Base-by-base conservation (phyloP, 2,797 vertebrate species). In the Tinamus major region DNA sequence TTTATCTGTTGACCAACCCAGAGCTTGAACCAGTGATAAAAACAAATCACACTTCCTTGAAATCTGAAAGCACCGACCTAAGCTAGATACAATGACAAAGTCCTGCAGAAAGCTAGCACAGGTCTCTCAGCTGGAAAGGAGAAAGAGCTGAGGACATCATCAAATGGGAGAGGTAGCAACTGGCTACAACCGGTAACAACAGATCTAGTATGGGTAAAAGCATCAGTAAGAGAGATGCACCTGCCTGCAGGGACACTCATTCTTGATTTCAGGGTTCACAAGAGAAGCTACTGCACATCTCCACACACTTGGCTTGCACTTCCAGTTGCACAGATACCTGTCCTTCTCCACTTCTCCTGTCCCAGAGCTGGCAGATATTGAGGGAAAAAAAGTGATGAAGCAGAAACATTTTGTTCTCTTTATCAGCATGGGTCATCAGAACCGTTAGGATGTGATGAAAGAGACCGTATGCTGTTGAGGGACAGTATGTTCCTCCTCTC, bases 331-430 rank as follows among this genome's bases (percentile, higher is more conserved):
- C 23, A 79, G 63, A 55, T 13, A 51, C 6, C 6, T 0, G 0
- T 5, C 39, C 11, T 78, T 64, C 44, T 81, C 15, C 67, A 9
- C 29, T 31, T 65, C 37, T 11, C 4, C 55, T 79, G 41, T 31
- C 44, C 39, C 10, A 17, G 20, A 37, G 11, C 0, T n/a, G 14
- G 17, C n/a, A 41, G 67, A 24, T 1, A 12, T 3, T 1, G 14
- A 88, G 17, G 31, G 35, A 70, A 85, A 41, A 41, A 63, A 3
- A 35, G 39, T 23, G 29, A 70, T 1, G 10, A 70, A 24, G 33
- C n/a, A 49, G 17, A 76, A 68, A 16, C 8, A 5, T 3, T 65
- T 59, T 26, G 16, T 49, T 48, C 5, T 37, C 24, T 69, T 11
- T 63, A 63, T 37, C 63, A 74, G 46, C 37, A 26, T 0, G 1